Base-by-base conservation (phyloP, 2,888 invertebrate genomes). In the Ectemnius cavifrons region DNA sequence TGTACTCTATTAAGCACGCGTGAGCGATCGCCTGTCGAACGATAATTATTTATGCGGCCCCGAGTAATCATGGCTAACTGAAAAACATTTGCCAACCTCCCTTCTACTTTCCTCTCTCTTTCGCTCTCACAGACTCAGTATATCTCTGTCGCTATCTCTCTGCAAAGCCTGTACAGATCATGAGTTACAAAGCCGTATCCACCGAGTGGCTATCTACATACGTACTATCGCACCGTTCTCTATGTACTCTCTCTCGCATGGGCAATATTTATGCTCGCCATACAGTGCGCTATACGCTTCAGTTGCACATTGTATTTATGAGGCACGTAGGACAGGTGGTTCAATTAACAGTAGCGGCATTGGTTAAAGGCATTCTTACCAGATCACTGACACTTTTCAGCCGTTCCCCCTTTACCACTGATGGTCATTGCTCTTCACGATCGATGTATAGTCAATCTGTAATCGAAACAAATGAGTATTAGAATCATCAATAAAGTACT, bases 171-270 rank as follows among this genome's bases (percentile, higher is more conserved):
- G 23, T 56, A 4, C 57, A 14, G 23, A 18, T 14, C 47, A 67
- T 79, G 79, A 80, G 79, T 81, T 81, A 79, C 75, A 79, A 63
- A 73, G 79, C 64, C 75, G 81, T 81, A 75, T 81, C 74, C 74
- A 70, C 75, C 60, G 81, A 69, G 75, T 67, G 63, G 71, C 67
- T 70, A 71, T 37, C 37, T 37, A 37, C 37, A 37, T 6, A 6
- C 37, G 37, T 64, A 77, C 73, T 70, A 80, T 63, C 65, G 75
- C 73, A 67, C 37, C 37, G 37, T 37, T 37, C 11, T 8, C 37
- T 37, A 8, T 37, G 37, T 11, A 23, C 23, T 23, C 23, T 23
- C 23, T 23, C 23, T 72, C 74, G 59, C 58, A 59, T 63, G 23
- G 23, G 63, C 67, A 72, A 81, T 81, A 81, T 81, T 81, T 81